These are phyloP conservation scores for Coecobrya sp. DNA, from an alignment of 2,888 invertebrate genomes.

Conservation along the genomic window DNA sequence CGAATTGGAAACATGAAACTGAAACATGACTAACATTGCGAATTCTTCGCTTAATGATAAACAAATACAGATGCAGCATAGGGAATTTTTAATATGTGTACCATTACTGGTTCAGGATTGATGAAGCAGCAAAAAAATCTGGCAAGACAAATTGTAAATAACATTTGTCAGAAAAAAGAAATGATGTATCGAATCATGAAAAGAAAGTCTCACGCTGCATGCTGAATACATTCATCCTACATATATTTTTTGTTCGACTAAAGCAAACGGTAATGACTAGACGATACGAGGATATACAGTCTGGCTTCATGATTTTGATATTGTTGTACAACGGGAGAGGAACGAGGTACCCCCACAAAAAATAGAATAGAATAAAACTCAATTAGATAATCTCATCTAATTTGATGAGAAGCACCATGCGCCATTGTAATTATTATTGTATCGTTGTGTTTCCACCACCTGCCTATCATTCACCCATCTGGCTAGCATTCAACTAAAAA, in stretches of 20 bases:
- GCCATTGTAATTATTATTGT: constrained; percentile 66
- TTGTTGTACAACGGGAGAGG: constrained; percentile 1
- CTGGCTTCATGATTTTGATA: background rate
- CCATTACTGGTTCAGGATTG: constrained; percentile 8
- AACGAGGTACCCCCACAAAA: background rate
- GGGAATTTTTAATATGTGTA: background rate
- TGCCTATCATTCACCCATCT: constrained; percentile 76
- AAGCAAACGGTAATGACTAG: background rate
- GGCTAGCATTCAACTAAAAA: constrained; percentile 71
- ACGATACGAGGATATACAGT: background rate
- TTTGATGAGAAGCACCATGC: constrained; percentile 72
- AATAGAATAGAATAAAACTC: constrained; percentile 59
- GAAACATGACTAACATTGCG: too few species aligned
- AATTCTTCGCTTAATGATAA: constrained; percentile 15
- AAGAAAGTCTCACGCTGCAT: constrained; percentile 66
- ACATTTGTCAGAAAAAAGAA: constrained; percentile 84
- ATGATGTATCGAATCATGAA: constrained; percentile 86
- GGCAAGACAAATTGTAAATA: constrained; percentile 84
- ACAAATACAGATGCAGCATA: constrained; percentile 9
- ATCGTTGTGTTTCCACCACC: constrained; percentile 59
- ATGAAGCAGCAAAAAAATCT: constrained; percentile 56
- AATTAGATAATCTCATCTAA: constrained; percentile 73
- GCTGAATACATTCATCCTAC: background rate
- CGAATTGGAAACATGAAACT: too few species aligned
- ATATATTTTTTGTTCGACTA: constrained; percentile 17